Evolutionary conservation across 2,113 vertebrate species (phyloP).

Genomic region (Aegotheles bennettii): DNA sequence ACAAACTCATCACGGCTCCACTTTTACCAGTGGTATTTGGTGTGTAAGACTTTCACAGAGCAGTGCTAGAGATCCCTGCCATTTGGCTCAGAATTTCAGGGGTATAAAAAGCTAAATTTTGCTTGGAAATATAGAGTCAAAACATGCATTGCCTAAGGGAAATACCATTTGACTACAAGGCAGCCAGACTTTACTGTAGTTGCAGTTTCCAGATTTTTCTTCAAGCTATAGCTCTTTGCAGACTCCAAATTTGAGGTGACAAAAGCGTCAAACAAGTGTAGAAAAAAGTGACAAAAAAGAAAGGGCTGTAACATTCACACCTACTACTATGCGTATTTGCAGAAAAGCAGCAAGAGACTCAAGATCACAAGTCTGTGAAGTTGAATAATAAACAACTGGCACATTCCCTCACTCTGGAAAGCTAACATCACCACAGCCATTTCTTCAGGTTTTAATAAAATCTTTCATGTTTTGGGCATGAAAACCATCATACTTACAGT

Average conservation of each 20-base stretch:
- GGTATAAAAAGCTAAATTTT: neutral
- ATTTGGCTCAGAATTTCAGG: neutral
- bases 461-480: neutral
- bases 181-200: conserved; percentile 18
- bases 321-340: neutral
- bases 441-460: neutral
- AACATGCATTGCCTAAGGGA: neutral
- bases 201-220: conserved; percentile 16
- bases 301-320: conserved; percentile 25
- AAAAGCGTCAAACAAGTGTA: neutral
- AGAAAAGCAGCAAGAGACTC: conserved; percentile 11
- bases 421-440: neutral
- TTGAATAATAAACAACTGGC: conserved; percentile 33
- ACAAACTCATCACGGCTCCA: neutral
- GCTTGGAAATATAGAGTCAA: neutral
- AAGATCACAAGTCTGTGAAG: conserved; percentile 21
- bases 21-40: neutral
- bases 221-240: conserved; percentile 14
- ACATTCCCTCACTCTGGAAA: neutral
- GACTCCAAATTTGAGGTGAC: conserved; percentile 30
- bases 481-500: neutral
- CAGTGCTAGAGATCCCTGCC: neutral
- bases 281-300: conserved; percentile 8
- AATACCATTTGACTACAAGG: conserved; percentile 20
- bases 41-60: neutral